Percentiles rank a stretch among this genome's conserved stretches.
phyloP scores from a whole-genome alignment of 2,797 vertebrate genomes.

The Sebastes matsubarae region DNA sequence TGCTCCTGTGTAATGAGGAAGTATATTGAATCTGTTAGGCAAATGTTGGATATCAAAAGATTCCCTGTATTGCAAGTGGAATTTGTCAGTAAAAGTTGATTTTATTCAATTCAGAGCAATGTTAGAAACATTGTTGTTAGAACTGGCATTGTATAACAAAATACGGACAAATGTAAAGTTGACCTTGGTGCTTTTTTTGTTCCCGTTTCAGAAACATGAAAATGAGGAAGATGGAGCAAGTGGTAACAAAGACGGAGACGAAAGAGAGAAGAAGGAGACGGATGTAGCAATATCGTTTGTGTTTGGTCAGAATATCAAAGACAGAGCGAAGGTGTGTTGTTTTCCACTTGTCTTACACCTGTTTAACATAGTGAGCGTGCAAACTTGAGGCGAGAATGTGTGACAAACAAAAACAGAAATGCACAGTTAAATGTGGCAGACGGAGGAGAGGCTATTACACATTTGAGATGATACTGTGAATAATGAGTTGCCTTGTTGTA shows the following conservation, averaged over 20 bases:
- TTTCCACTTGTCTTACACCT: background rate
- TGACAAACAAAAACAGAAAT: background rate
- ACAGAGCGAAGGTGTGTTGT: conserved; percentile 92
- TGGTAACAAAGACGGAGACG: conserved; percentile 75
- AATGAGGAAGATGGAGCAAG: conserved; percentile 73
- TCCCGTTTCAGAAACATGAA: conserved; percentile 80
- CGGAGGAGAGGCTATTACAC: background rate
- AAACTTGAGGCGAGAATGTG: background rate
- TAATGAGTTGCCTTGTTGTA: background rate
- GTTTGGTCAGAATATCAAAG: conserved; percentile 97
- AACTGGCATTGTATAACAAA: background rate
- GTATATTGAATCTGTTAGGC: background rate
- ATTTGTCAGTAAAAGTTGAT: background rate
- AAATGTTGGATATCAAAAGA: background rate
- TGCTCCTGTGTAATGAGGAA: background rate
- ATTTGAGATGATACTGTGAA: background rate
- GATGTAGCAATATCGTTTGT: conserved; percentile 88
- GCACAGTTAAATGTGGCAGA: background rate
- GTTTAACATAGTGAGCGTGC: background rate
- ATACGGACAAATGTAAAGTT: background rate
- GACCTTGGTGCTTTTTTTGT: background rate
- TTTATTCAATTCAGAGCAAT: background rate
- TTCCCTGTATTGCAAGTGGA: background rate
- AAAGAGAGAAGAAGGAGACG: conserved; percentile 81
- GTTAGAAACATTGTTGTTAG: background rate